Evolutionary conservation across 2,888 invertebrate genomes (phyloP).

Genomic region (Dysmachus trigonus): DNA sequence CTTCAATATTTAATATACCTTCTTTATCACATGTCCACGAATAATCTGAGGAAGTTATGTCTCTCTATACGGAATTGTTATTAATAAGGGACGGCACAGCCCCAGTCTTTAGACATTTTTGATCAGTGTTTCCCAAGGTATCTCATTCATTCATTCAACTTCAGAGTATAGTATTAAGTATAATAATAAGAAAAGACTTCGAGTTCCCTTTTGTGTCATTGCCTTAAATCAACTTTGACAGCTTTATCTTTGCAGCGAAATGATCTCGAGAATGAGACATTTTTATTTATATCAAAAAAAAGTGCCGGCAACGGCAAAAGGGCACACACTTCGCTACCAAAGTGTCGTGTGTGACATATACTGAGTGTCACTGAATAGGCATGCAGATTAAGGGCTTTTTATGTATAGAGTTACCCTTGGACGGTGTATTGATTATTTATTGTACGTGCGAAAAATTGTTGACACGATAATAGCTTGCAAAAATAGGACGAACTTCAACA

Average conservation of each 20-base stretch:
- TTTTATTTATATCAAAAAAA: not conserved
- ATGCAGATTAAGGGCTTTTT: not conserved
- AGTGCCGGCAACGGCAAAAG: not conserved
- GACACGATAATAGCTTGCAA: not conserved
- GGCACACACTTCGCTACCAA: not conserved
- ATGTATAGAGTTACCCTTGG: not conserved
- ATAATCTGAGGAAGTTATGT: not conserved
- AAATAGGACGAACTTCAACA: not conserved
- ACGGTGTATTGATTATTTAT: not conserved
- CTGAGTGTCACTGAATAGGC: not conserved
- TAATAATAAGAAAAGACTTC: not conserved
- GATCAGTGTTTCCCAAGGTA: not conserved
- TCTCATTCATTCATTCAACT: not conserved
- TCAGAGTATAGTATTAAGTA: not conserved
- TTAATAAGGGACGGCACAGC: not conserved
- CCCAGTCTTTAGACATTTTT: not conserved
- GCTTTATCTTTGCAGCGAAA: not conserved
- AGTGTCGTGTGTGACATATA: not conserved
- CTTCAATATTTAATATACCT: not conserved
- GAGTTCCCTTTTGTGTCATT: not conserved
- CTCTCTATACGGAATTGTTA: not conserved
- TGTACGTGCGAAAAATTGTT: not conserved
- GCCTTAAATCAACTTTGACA: not conserved
- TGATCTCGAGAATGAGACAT: not conserved
- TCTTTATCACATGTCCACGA: too few species aligned